Base-by-base conservation (phyloP, 2,797 vertebrate species). In the Anomalospiza imberbis region DNA sequence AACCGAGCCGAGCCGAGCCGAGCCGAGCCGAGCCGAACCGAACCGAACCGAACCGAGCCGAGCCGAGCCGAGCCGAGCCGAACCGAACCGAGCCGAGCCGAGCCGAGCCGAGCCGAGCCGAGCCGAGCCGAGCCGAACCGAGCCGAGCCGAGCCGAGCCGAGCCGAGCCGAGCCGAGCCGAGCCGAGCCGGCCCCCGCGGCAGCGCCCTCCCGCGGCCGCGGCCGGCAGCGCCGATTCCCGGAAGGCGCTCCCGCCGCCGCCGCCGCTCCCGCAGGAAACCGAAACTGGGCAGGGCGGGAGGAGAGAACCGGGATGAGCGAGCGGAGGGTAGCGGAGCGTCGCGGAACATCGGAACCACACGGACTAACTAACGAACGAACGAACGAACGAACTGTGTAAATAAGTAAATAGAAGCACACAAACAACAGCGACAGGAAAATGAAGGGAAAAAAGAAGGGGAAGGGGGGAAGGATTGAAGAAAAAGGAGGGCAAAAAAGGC, bases 201-300 rank as follows among this genome's bases (percentile, higher is more conserved):
- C 26, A 9, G 54, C 70, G 45, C 78, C 78, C 26, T 26, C 73
- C 26, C 7, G 51, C 34, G 80, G 91, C 61, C 32, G 24, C 16
- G 8, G 15, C 25, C 6, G 60, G 87, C 20, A 63, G 6, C 17
- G 17, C 74, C 62, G 42, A 72, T 95, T 96, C 94, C 95, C 57
- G 93, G 95, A 95, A 96, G 38, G 7, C 62, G 12, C 76, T 38
- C 58, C 17, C 15, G 47, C 80, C 80, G 72, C 21, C 80, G 72
- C 21, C 24, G 34, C 42, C 12, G 65, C 80, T 50, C 9, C 81
- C 10, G 89, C 53, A 20, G 93, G 93, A 95, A 96, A 95, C 19
- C 82, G 96, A 97, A 97, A 97, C 94, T 38, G 65, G n/a, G 60
- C 29, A 13, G 18, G 72, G 29, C 16, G 26, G 75, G 50, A 12